Evolutionary conservation across 2,113 vertebrate species (phyloP).

Genomic region (Elgaria multicarinata): DNA sequence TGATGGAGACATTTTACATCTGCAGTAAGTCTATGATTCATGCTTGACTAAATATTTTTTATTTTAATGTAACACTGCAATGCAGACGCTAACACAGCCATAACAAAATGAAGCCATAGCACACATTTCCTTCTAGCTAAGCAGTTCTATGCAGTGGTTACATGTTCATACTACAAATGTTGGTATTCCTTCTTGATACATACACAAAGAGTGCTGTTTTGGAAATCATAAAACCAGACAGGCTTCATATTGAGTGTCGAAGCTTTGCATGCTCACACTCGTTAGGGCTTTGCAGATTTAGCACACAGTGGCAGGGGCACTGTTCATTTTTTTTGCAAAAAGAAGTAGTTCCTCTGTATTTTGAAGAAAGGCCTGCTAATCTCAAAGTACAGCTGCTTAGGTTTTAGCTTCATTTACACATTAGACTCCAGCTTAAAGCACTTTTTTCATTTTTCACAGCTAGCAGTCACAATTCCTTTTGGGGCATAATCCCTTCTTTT

Average conservation of each 20-base stretch:
- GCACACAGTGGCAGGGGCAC: not conserved
- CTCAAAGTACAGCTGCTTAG: not conserved
- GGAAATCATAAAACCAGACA: not conserved
- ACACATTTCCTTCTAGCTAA: not conserved
- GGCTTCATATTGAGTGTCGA: not conserved
- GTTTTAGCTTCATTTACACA: constrained; percentile 14
- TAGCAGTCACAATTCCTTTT: not conserved
- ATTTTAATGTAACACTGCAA: constrained; percentile 17
- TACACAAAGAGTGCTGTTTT: not conserved
- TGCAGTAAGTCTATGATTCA: not conserved
- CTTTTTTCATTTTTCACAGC: constrained; percentile 12
- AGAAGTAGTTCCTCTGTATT: not conserved
- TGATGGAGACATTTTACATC: not conserved
- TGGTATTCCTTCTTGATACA: not conserved
- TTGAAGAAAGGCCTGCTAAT: not conserved
- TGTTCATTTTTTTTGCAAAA: not conserved
- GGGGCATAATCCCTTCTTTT: not conserved
- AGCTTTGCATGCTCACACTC: not conserved
- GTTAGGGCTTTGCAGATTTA: not conserved
- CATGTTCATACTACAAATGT: not conserved
- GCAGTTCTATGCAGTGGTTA: not conserved
- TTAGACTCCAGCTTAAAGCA: not conserved
- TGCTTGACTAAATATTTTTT: not conserved
- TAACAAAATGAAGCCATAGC: constrained; percentile 4
- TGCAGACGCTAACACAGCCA: constrained; percentile 5